Evolutionary conservation across 2,888 invertebrate species (phyloP).

Genomic region (Fabriciana adippe): DNA sequence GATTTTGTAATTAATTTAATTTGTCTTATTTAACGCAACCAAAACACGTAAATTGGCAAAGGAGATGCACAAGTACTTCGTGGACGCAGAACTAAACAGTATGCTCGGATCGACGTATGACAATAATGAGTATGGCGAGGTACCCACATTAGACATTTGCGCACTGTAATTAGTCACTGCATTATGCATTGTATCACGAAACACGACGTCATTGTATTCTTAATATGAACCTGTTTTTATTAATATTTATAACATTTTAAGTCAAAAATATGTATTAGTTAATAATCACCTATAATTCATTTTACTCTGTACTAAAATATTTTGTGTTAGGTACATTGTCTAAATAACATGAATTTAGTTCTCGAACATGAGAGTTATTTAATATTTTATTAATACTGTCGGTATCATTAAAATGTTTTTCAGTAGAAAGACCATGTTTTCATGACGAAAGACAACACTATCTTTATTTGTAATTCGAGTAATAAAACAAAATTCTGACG

Average conservation of each 20-base stretch:
- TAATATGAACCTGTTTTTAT: slow-evolving; percentile 9
- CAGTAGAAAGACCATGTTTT: neutral
- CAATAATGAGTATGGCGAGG: slow-evolving; percentile 78
- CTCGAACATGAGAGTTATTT: too few species aligned
- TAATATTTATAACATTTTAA: too few species aligned
- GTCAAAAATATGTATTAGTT: too few species aligned
- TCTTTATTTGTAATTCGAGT: slow-evolving; percentile 78
- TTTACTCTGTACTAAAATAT: too few species aligned
- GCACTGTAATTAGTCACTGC: slow-evolving; percentile 18
- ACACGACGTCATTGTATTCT: slow-evolving; percentile 15
- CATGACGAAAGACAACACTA: slow-evolving; percentile 31
- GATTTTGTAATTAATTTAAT: slow-evolving; percentile 63
- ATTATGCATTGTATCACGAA: slow-evolving; percentile 17
- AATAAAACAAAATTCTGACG: slow-evolving; percentile 56
- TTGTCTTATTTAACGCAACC: slow-evolving; percentile 78
- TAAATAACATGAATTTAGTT: too few species aligned
- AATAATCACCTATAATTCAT: too few species aligned
- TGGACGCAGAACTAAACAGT: slow-evolving; percentile 91
- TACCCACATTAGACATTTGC: slow-evolving; percentile 45
- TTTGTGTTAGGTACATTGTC: too few species aligned
- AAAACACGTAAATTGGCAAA: slow-evolving; percentile 81
- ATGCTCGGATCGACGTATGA: slow-evolving; percentile 86
- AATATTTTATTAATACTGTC: neutral
- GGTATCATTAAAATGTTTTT: slow-evolving; percentile 1
- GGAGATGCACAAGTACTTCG: slow-evolving; percentile 91